Evolutionary conservation across 2,797 vertebrate species (phyloP).

Genomic region (Sebastolobus alascanus): DNA sequence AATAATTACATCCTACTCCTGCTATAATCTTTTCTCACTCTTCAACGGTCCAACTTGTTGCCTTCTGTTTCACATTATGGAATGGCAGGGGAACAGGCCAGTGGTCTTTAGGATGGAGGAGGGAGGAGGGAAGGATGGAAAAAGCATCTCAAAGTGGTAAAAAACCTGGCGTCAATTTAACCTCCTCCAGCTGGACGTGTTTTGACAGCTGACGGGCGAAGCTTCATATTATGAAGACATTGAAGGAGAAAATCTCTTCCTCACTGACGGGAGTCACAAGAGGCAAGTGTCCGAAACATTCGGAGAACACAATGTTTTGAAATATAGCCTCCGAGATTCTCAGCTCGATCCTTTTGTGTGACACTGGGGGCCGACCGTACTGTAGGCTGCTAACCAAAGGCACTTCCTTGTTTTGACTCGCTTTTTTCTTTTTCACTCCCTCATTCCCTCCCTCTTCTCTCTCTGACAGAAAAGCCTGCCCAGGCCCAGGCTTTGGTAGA

Average conservation of each 20-base stretch:
- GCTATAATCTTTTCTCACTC: conserved; percentile 52
- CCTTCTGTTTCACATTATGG: conserved; percentile 78
- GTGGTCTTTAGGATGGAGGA: conserved; percentile 39
- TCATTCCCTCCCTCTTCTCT: conserved; percentile 47
- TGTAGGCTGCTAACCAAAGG: conserved; percentile 41
- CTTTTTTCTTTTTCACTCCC: conserved; percentile 31
- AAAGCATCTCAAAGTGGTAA: conserved; percentile 38
- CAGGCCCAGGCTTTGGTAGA: conserved; percentile 76
- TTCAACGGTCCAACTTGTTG: conserved; percentile 71
- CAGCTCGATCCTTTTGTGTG: conserved; percentile 45
- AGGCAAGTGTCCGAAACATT: conserved; percentile 43
- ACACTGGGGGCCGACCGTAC: conserved; percentile 37
- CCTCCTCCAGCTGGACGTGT: conserved; percentile 78
- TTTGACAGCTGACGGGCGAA: conserved; percentile 83
- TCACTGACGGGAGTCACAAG: conserved; percentile 41
- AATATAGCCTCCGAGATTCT: conserved; percentile 39
- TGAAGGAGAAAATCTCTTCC: conserved; percentile 68
- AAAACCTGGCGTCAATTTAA: conserved; percentile 79
- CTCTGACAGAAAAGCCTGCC: conserved; percentile 67
- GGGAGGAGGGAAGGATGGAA: conserved; percentile 24
- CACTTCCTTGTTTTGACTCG: conserved; percentile 61
- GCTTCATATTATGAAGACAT: conserved; percentile 76
- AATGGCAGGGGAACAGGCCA: conserved; percentile 33
- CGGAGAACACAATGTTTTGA: conserved; percentile 43
- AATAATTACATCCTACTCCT: conserved; percentile 20